A percentile compares a stretch with the other conserved stretches of the same genome.
phyloP scores from a whole-genome alignment of 2,797 vertebrate genomes.

The Sebastes wilsoni region DNA sequence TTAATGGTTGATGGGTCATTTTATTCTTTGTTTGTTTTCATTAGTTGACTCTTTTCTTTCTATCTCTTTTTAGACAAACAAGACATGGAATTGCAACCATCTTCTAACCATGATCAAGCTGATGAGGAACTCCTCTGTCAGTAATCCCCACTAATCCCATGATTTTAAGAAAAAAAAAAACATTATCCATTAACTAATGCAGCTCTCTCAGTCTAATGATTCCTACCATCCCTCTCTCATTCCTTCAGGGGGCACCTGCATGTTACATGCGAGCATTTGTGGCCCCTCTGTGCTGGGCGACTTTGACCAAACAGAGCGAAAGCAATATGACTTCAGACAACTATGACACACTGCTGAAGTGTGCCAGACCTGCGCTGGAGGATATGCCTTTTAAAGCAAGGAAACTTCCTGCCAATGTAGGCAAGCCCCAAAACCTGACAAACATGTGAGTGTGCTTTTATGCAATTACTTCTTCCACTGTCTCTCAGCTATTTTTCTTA shows the following conservation, averaged over 20 bases:
- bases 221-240: not conserved
- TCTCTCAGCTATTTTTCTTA: not conserved
- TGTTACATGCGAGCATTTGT: constrained; percentile 73
- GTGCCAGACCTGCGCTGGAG: constrained; percentile 47
- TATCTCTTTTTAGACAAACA: constrained; percentile 35
- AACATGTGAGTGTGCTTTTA: constrained; percentile 64
- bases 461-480: not conserved
- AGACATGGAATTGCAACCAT: constrained; percentile 58
- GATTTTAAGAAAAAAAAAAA: not conserved
- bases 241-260: constrained; percentile 42
- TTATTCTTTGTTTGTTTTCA: not conserved
- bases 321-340: constrained; percentile 30
- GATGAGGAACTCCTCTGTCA: constrained; percentile 71
- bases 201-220: not conserved
- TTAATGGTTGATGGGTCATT: not conserved
- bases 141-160: constrained; percentile 28
- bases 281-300: constrained; percentile 64
- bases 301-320: constrained; percentile 24
- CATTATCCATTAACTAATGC: not conserved
- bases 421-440: not conserved
- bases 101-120: constrained; percentile 60
- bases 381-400: constrained; percentile 21
- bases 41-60: not conserved
- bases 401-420: constrained; percentile 44
- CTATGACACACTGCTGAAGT: constrained; percentile 58